Percentiles rank a stretch among this genome's conserved stretches.
These are phyloP conservation scores for Trichosurus vulpecula DNA, from an alignment of 2,797 vertebrate genomes.

Conservation along the genomic window DNA sequence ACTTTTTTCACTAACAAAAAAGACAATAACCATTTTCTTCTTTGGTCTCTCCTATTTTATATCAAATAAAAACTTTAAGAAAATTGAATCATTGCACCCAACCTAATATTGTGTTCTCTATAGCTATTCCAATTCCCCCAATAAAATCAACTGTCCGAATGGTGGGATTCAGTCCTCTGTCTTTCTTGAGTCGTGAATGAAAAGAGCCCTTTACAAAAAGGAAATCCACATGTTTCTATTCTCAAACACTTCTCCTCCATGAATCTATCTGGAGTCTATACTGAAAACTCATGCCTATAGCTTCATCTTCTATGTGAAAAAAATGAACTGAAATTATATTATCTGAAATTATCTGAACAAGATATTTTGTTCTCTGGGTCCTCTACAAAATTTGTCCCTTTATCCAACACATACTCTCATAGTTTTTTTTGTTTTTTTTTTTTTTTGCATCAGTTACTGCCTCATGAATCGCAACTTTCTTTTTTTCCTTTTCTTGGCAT, in stretches of 20 bases:
- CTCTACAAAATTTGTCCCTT: not conserved
- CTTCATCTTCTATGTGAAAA: not conserved
- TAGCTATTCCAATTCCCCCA: not conserved
- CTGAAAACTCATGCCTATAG: not conserved
- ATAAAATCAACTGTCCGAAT: not conserved
- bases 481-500: not conserved
- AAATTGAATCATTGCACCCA: not conserved
- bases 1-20: not conserved
- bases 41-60: not conserved
- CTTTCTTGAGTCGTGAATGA: not conserved
- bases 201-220: not conserved
- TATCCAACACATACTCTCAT: not conserved
- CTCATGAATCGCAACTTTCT: not conserved
- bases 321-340: not conserved
- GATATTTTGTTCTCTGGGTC: not conserved
- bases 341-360: not conserved
- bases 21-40: not conserved
- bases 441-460: not conserved
- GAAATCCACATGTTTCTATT: not conserved
- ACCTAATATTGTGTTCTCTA: not conserved
- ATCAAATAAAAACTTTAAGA: not conserved
- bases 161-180: not conserved
- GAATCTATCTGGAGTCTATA: not conserved
- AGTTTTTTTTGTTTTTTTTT: no score
- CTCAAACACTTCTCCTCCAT: not conserved